phyloP scores from a whole-genome alignment of 2,797 vertebrate species.

The Artibeus jamaicensis region DNA sequence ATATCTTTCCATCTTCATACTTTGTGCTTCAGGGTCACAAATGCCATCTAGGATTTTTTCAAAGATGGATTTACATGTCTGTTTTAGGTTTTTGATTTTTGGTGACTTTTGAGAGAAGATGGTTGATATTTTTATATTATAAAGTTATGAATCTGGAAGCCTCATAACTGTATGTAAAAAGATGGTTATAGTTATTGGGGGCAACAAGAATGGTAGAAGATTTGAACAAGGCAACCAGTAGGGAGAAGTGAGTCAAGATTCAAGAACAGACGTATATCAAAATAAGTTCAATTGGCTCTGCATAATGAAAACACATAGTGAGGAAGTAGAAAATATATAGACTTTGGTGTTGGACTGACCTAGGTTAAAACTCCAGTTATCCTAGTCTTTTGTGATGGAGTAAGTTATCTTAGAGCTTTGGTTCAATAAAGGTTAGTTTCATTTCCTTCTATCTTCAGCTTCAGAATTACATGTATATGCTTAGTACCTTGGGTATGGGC shows the following conservation, averaged over 20 bases:
- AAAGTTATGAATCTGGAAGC: background rate
- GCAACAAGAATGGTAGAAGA: background rate
- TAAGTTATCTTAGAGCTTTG: background rate
- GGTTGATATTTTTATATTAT: background rate
- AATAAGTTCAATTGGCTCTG: background rate
- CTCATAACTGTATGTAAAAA: background rate
- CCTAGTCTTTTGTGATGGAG: background rate
- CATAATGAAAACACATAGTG: background rate
- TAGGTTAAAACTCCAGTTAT: background rate
- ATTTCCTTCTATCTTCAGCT: background rate
- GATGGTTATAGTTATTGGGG: background rate
- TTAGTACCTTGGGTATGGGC: conserved; percentile 14
- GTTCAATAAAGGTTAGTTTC: background rate
- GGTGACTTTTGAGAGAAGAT: background rate
- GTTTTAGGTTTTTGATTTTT: background rate
- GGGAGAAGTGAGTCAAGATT: background rate
- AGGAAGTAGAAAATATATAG: background rate
- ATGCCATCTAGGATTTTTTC: background rate
- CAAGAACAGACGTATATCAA: background rate
- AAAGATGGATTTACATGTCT: background rate
- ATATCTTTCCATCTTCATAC: background rate
- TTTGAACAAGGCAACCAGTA: background rate
- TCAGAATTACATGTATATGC: conserved; percentile 8
- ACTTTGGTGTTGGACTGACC: background rate
- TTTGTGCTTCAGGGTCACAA: background rate